Percentiles rank a stretch among this genome's conserved stretches.
Evolutionary conservation across 2,888 invertebrate genomes (phyloP).

Genomic region (Agrypnus murinus): DNA sequence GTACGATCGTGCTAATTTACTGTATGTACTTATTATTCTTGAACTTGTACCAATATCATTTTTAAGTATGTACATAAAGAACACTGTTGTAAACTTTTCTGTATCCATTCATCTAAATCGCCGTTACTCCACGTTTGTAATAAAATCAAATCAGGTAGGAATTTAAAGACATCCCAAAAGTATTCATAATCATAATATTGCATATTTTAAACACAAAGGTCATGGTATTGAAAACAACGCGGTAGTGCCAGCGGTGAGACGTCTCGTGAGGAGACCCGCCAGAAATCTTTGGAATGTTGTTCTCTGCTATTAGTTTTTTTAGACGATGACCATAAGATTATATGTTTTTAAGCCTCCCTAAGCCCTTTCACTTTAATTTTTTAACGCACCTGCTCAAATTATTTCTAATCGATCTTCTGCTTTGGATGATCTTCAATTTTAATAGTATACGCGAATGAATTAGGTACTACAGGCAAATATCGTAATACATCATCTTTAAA

Average conservation of each 20-base stretch:
- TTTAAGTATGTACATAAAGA: no score
- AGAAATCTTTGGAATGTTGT: slow-evolving; percentile 63
- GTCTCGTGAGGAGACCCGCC: slow-evolving; percentile 47
- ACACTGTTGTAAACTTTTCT: no score
- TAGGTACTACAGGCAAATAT: no score
- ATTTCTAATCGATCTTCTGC: not conserved
- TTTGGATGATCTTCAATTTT: no score
- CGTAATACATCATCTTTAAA: no score
- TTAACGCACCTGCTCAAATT: slow-evolving; percentile 15
- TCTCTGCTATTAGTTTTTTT: slow-evolving; percentile 64
- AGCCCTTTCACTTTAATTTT: slow-evolving; percentile 34
- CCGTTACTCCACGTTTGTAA: no score
- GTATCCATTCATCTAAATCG: no score
- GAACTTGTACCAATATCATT: no score
- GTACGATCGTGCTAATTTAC: slow-evolving; percentile 19
- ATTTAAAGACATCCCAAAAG: not conserved
- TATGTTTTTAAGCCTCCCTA: slow-evolving; percentile 30
- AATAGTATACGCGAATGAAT: no score
- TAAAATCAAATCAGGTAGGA: no score
- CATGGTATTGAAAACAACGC: slow-evolving; percentile 46
- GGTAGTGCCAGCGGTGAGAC: slow-evolving; percentile 43
- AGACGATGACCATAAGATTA: slow-evolving; percentile 48
- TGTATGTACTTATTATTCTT: not conserved
- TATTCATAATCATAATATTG: slow-evolving; percentile 8
- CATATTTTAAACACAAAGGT: slow-evolving; percentile 27